Evolutionary conservation across 2,113 vertebrate species (phyloP).

Genomic region (Loxodonta africana): DNA sequence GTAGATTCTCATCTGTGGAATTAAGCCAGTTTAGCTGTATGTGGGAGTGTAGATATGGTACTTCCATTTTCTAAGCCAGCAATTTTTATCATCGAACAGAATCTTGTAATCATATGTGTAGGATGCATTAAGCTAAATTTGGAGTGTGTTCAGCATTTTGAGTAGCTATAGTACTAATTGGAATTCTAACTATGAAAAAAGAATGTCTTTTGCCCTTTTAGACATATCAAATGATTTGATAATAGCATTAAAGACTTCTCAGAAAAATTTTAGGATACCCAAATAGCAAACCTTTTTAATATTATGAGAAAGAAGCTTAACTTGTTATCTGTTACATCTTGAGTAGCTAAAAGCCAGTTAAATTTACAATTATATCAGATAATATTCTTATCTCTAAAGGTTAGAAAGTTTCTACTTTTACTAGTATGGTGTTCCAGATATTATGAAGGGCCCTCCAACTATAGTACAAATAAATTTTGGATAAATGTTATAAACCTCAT

Average conservation of each 20-base stretch:
- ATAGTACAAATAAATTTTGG: background rate
- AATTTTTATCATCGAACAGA: constrained; percentile 73
- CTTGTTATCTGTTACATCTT: background rate
- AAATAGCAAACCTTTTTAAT: constrained; percentile 51
- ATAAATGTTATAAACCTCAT: background rate
- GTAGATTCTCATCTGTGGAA: constrained; percentile 76
- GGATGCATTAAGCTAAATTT: constrained; percentile 83
- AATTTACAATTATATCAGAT: background rate
- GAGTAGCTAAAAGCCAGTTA: background rate
- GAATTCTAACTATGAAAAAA: constrained; percentile 67
- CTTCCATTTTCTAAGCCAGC: constrained; percentile 78
- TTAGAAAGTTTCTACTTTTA: background rate
- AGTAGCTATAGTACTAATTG: constrained; percentile 72
- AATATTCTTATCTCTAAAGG: background rate
- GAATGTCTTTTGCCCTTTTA: constrained; percentile 60
- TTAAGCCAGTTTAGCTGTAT: constrained; percentile 75
- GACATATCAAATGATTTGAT: constrained; percentile 54
- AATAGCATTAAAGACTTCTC: constrained; percentile 62
- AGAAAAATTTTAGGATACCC: constrained; percentile 46
- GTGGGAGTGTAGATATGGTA: constrained; percentile 73
- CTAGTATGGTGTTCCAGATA: background rate
- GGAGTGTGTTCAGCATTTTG: constrained; percentile 77
- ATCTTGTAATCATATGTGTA: constrained; percentile 81
- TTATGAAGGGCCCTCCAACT: background rate
- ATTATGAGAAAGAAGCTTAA: background rate